phyloP scores from a whole-genome alignment of 2,888 invertebrate species.

The Silvanus unidentatus region DNA sequence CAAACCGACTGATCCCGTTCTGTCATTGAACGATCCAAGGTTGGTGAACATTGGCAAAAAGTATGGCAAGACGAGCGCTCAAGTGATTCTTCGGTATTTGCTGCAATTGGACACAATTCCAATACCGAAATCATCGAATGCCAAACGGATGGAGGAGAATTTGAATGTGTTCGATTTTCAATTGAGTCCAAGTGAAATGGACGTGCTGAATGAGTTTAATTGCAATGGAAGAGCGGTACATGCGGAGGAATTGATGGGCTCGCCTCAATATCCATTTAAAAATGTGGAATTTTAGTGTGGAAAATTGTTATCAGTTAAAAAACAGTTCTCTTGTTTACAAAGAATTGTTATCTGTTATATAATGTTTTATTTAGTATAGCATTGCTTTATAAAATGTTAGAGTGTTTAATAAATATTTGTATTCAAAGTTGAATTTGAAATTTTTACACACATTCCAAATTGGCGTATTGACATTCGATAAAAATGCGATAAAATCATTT shows the following conservation, averaged over 20 bases:
- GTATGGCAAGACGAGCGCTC: conserved; percentile 61
- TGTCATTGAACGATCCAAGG: conserved; percentile 54
- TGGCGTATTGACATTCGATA: no score
- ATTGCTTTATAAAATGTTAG: no score
- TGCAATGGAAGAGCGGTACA: conserved; percentile 34
- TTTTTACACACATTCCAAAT: no score
- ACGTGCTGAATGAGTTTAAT: conserved; percentile 47
- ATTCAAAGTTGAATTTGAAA: no score
- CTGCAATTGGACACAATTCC: conserved; percentile 51
- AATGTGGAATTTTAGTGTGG: conserved; percentile 28
- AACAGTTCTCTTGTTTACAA: no score
- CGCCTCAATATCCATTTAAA: conserved; percentile 40
- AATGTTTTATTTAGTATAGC: no score
- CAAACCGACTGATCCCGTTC: conserved; percentile 56
- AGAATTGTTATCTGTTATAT: no score
- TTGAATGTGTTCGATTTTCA: conserved; percentile 55
- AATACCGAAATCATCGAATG: conserved; percentile 55
- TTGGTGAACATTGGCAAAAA: conserved; percentile 59
- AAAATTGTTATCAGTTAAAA: no score
- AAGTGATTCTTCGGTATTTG: conserved; percentile 59
- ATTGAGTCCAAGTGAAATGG: conserved; percentile 49
- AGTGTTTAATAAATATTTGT: no score
- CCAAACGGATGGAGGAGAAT: conserved; percentile 50
- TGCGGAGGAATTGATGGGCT: conserved; percentile 33
- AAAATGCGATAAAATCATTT: no score